Conservation (phyloP, 2,888 invertebrate genomes). For the Erpobdella octoculata region DNA sequence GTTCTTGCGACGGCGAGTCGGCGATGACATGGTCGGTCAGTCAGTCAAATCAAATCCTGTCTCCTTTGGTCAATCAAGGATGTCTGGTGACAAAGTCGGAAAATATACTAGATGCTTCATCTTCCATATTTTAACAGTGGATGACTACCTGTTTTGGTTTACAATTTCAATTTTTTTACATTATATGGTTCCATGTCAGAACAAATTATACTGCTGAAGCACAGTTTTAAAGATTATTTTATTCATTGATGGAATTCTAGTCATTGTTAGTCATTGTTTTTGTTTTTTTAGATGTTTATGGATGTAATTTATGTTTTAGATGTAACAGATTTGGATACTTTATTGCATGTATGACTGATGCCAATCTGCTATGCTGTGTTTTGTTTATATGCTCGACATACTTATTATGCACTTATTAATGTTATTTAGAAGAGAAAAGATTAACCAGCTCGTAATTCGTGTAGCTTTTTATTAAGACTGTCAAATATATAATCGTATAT, state of each 20-base stretch:
- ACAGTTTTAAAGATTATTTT: background rate
- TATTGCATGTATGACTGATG: too few relatives aligned
- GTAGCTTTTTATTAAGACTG: too few relatives aligned
- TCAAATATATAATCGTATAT: too few relatives aligned
- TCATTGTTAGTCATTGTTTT: conserved; percentile 3
- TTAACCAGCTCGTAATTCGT: too few relatives aligned
- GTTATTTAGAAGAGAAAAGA: too few relatives aligned
- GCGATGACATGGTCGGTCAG: background rate
- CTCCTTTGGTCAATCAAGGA: background rate
- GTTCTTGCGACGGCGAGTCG: background rate
- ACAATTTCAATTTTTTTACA: background rate
- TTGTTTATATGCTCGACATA: too few relatives aligned
- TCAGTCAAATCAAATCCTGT: background rate
- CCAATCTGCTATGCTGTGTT: too few relatives aligned
- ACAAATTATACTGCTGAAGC: conserved; percentile 10
- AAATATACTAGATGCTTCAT: background rate
- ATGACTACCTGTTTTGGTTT: background rate
- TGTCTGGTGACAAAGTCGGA: background rate
- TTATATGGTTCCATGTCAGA: background rate
- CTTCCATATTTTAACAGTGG: background rate
- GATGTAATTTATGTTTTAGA: too few relatives aligned
- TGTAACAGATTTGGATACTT: too few relatives aligned
- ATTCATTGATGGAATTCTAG: background rate
- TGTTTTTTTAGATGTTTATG: background rate
- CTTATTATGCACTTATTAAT: too few relatives aligned